Conservation (phyloP, 2,113 vertebrate species). For the Gambusia holbrooki region DNA sequence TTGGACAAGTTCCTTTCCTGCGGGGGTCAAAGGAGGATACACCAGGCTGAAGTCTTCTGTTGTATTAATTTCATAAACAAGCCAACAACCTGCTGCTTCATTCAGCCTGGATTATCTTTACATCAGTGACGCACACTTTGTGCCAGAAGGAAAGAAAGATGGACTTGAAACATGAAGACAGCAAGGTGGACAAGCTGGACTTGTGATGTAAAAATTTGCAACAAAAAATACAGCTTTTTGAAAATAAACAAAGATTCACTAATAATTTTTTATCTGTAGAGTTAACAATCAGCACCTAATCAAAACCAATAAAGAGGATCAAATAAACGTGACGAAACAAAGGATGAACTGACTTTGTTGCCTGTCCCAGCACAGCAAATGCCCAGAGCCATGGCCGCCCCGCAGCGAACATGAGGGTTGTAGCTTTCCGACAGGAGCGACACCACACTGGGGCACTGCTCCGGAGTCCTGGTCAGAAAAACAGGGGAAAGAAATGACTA, state of each 20-base stretch:
- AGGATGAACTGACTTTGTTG: conserved; percentile 86
- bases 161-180: conserved; percentile 9
- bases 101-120: conserved; percentile 16
- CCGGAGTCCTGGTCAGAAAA: conserved; percentile 88
- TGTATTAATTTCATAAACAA: neutral
- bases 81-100: conserved; percentile 10
- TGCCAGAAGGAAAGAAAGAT: neutral
- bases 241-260: conserved; percentile 3
- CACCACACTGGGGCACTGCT: conserved; percentile 97
- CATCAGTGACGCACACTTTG: conserved; percentile 25
- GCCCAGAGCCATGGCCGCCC: conserved; percentile 96
- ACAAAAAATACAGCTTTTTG: neutral
- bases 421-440: conserved; percentile 98
- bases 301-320: neutral
- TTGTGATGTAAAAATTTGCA: conserved; percentile 7
- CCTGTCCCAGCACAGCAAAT: conserved; percentile 99
- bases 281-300: neutral
- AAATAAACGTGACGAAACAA: neutral
- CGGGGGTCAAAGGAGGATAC: neutral
- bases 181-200: neutral
- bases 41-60: neutral
- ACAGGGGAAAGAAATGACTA: neutral
- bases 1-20: neutral
- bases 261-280: neutral
- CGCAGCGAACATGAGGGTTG: conserved; percentile 97